These are phyloP conservation scores for Agrenia bidenticulata DNA, from an alignment of 2,888 invertebrate species.

Conservation along the genomic window DNA sequence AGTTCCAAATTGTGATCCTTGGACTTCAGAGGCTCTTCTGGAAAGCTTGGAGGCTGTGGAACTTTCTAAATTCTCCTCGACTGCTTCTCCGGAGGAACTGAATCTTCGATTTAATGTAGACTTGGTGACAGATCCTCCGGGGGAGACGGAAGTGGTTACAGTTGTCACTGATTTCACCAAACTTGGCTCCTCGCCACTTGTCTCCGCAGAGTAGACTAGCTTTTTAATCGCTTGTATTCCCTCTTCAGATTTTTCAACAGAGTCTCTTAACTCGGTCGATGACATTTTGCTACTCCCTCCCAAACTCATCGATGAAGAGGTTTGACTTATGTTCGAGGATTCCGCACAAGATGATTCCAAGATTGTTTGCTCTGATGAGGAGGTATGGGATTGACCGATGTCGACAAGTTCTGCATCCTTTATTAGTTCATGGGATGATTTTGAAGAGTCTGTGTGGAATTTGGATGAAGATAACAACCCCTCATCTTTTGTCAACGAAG, in stretches of 20 bases:
- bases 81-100: slow-evolving; percentile 29
- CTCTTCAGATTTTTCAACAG: slow-evolving; percentile 3
- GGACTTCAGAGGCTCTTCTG: slow-evolving; percentile 21
- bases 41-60: slow-evolving; percentile 17
- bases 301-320: too few relatives aligned
- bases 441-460: too few relatives aligned
- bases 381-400: too few relatives aligned
- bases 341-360: too few relatives aligned
- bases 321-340: too few relatives aligned
- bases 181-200: slow-evolving; percentile 9
- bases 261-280: too few relatives aligned
- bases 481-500: too few relatives aligned
- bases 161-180: slow-evolving; percentile 31
- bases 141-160: slow-evolving; percentile 41
- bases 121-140: slow-evolving; percentile 41
- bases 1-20: background rate
- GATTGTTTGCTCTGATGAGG: too few relatives aligned
- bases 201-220: background rate
- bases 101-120: slow-evolving; percentile 41
- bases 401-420: too few relatives aligned
- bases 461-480: too few relatives aligned
- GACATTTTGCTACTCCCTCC: too few relatives aligned
- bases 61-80: slow-evolving; percentile 19
- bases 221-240: slow-evolving; percentile 5
- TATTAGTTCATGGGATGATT: too few relatives aligned